Conservation (phyloP, 2,888 invertebrate species). For the Zhuqinia jingwanae region DNA sequence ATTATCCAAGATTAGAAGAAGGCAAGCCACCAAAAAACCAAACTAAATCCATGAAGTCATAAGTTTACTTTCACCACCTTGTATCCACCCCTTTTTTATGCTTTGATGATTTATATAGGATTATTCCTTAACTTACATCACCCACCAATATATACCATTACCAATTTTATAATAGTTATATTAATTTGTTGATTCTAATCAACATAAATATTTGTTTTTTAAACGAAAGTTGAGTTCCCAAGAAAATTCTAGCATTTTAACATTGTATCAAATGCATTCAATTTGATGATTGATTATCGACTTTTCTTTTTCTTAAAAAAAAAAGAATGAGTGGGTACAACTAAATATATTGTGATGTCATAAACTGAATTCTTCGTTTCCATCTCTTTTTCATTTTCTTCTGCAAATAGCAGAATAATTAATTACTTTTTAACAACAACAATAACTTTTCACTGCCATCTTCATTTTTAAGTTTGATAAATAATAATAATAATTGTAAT, state of each 20-base stretch:
- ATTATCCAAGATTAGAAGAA: constrained; percentile 20
- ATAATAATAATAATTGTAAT: neutral
- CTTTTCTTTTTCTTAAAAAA: too few relatives aligned
- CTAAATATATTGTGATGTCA: neutral
- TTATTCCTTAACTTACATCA: neutral
- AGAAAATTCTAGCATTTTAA: too few relatives aligned
- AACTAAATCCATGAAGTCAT: neutral
- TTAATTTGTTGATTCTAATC: too few relatives aligned
- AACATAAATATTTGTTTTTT: too few relatives aligned
- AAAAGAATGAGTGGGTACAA: too few relatives aligned
- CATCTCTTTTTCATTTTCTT: neutral
- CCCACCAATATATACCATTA: too few relatives aligned
- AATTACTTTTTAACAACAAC: constrained; percentile 2
- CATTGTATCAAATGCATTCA: too few relatives aligned
- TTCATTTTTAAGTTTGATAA: neutral
- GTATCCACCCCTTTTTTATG: neutral
- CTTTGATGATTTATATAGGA: neutral
- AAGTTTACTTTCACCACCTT: neutral
- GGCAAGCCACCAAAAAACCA: constrained; percentile 12
- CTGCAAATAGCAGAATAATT: neutral
- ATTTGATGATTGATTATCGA: too few relatives aligned
- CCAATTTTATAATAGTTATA: too few relatives aligned
- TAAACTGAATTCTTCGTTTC: neutral
- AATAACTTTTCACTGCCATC: neutral
- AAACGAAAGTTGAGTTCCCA: too few relatives aligned